Percentiles rank a stretch among this genome's conserved stretches.
phyloP scores from a whole-genome alignment of 1,140 invertebrate genomes.

The Kradibia gibbosae region DNA sequence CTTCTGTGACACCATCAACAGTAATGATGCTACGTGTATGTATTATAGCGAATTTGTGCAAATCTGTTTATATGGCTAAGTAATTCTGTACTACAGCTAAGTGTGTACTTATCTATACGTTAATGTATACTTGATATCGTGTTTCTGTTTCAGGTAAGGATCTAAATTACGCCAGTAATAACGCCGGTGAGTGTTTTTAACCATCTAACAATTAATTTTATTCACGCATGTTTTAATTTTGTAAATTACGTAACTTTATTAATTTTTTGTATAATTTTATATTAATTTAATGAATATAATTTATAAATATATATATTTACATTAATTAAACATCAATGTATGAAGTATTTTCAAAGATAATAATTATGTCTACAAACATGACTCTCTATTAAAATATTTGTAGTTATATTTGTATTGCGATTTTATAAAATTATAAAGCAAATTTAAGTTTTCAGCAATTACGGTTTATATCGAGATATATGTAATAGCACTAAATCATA shows the following conservation, averaged over 20 bases:
- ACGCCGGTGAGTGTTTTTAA: constrained; percentile 70
- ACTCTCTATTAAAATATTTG: no score
- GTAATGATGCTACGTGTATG: constrained; percentile 15
- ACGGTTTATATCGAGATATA: no score
- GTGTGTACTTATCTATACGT: not conserved
- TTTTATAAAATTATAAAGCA: no score
- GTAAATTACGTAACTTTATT: not conserved
- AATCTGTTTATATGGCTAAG: not conserved
- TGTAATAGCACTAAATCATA: no score
- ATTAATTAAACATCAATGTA: no score
- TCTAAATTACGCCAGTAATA: constrained; percentile 71
- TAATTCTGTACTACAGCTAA: no score
- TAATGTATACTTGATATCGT: not conserved
- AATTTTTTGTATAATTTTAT: not conserved
- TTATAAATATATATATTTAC: no score
- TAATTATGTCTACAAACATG: no score
- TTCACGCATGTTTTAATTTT: not conserved
- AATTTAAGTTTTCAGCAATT: no score
- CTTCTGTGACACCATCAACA: constrained; percentile 2
- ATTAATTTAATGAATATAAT: no score
- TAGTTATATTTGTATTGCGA: no score
- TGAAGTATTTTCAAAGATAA: no score
- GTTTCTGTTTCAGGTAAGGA: constrained; percentile 70
- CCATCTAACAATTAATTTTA: constrained; percentile 59
- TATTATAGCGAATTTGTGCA: not conserved